Base-by-base conservation (phyloP, 2,888 invertebrate genomes). In the Dermolepida albohirtum region DNA sequence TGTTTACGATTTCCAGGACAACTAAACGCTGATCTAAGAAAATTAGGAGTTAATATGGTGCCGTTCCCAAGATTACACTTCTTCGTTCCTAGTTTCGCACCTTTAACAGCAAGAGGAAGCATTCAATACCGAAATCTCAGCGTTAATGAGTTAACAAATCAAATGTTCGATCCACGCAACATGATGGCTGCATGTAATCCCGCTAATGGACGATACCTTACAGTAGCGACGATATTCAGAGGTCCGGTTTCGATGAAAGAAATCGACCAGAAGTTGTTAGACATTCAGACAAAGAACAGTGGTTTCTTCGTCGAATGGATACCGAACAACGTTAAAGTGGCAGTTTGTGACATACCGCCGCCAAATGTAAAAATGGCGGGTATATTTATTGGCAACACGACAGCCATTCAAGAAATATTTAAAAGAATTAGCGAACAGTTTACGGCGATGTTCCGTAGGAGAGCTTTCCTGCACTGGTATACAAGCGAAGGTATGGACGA, bases 141-240 rank as follows among this genome's bases (percentile, higher is more conserved):
- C 0, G 94, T 95, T 0, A 89, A 92, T 0, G 89, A 95, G 79
- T 84, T 95, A 51, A 93, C 94, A 1, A 88, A 88, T 73, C 92
- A 92, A 85, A 89, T 92, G 87, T 95, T 95, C 83, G 92, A 94
- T 77, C 91, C 93, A 1, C 90, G 89, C 80, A 95, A 94, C 85
- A 91, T 94, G 91, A 94, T 95, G 94, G 92, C 93, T 63, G 94
- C 94, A 27, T 94, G 93, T 79, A 94, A 95, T 85, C 94, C 94
- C 5, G 85, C 93, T 55, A 91, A 90, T 80, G 94, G 94, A 1
- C 78, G 75, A 68, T 95, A 94, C 83, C 86, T 95, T 67, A 94
- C 94, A 0, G 93, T 92, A 14, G 93, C 94, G 40, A 91, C 92
- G 75, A 92, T 95, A 79, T 92, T 92, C 84, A 81, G 92, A 80